Base-by-base conservation (phyloP, 2,113 vertebrate species). In the Chaetodon trifascialis region DNA sequence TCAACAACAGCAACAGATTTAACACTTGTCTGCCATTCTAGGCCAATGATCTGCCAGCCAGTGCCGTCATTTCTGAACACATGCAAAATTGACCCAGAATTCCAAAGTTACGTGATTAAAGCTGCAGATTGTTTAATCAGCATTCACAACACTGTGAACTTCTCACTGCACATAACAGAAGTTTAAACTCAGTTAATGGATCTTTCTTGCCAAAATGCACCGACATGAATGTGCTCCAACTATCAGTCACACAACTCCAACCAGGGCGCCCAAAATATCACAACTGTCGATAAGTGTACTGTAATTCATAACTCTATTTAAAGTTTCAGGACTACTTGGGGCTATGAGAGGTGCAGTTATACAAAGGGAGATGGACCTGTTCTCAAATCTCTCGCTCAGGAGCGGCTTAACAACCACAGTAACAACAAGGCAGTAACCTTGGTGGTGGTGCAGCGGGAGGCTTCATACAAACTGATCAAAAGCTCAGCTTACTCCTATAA, bases 401-500 rank as follows among this genome's bases (percentile, higher is more conserved):
- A 72, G 36, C 15, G 8, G 36, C 67, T 25, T 11, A 56, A 11
- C 21, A 12, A 34, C 25, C n/a, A 15, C 40, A 49, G 3, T 21
- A 59, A 12, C n/a, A 72, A 44, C 9, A 62, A 17, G 16, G 49
- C 46, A 55, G 17, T 42, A 70, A 64, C 36, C 25, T 54, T 65
- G n/a, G 14, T 8, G 23, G 23, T 36, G 19, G 7, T 10, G 7
- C 10, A 19, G 34, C 2, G 6, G 19, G 3, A 8, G 16, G 12
- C 10, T 66, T 75, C n/a, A 65, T 0, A 40, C n/a, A 71, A 69
- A 11, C 49, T 44, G 34, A 63, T 76, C 44, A 63, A 78, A 78
- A 60, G 49, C 38, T 52, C 14, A 25, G 59, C 49, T 52, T 34
- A 55, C 56, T 74, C 72, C 8, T 56, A 49, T 46, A 0, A 62